These are phyloP conservation scores for Phengaris arion DNA, from an alignment of 2,888 invertebrate genomes.

Conservation along the genomic window DNA sequence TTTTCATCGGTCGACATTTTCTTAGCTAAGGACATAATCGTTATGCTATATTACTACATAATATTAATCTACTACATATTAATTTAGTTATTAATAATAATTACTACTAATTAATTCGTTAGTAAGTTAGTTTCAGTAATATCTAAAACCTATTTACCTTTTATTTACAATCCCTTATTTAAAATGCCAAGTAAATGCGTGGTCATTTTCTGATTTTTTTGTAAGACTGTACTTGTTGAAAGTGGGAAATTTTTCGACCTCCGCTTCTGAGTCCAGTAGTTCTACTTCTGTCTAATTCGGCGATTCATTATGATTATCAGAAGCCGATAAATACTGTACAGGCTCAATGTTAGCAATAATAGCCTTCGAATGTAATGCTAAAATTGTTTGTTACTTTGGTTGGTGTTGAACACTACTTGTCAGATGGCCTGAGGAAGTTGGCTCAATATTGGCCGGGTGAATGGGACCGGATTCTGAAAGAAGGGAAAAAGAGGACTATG, in stretches of 20 bases:
- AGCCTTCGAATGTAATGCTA: constrained; percentile 9
- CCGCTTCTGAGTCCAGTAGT: constrained; percentile 31
- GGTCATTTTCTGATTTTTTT: constrained; percentile 26
- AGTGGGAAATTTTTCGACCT: constrained; percentile 30
- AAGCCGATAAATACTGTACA: constrained; percentile 20
- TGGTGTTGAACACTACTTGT: constrained; percentile 42
- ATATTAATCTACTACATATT: too few relatives aligned
- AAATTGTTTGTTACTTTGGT: constrained; percentile 41
- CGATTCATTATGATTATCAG: constrained; percentile 2
- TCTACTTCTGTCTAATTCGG: constrained; percentile 26
- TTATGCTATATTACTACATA: too few relatives aligned
- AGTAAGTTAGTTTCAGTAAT: neutral
- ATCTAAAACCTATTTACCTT: constrained; percentile 30
- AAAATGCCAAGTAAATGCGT: constrained; percentile 6
- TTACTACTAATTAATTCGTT: neutral
- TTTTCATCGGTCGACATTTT: too few relatives aligned
- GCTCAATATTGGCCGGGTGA: constrained; percentile 46
- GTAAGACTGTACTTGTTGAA: constrained; percentile 32
- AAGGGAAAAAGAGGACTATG: constrained; percentile 59
- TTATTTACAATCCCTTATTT: constrained; percentile 5
- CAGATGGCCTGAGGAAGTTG: constrained; percentile 42
- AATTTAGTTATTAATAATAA: too few relatives aligned
- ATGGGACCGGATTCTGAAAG: constrained; percentile 57
- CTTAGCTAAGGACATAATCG: too few relatives aligned
- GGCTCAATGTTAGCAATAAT: constrained; percentile 5